These are phyloP conservation scores for Desmophyllum pertusum DNA, from an alignment of 92 coral and sea anemone species.

Conservation along the genomic window DNA sequence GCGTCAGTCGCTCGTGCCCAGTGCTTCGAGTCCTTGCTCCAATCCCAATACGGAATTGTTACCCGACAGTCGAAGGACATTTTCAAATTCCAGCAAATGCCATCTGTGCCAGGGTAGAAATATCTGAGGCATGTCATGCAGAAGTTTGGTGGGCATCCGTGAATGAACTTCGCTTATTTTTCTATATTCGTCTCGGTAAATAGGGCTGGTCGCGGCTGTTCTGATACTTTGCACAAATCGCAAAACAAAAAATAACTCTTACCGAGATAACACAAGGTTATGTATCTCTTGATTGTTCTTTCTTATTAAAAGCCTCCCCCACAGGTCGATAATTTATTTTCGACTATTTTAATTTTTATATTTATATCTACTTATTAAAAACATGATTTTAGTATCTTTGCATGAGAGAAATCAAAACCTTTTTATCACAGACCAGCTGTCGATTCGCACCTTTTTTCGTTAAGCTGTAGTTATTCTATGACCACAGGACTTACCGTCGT, in stretches of 20 bases:
- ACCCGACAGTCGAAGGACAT: conserved; percentile 81
- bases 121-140: conserved; percentile 70
- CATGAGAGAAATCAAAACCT: no score
- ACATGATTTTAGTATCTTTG: no score
- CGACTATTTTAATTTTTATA: no score
- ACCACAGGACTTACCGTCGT: no score
- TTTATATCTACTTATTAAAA: no score
- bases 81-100: conserved; percentile 68
- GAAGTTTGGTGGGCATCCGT: conserved; percentile 44
- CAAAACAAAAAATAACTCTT: not conserved
- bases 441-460: no score
- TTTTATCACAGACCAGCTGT: no score
- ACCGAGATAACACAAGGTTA: not conserved
- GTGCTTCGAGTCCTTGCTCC: conserved; percentile 61
- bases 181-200: conserved; percentile 69
- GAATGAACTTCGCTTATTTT: conserved; percentile 59
- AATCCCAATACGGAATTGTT: conserved; percentile 82
- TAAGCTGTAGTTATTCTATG: no score
- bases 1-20: conserved; percentile 28
- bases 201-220: conserved; percentile 69
- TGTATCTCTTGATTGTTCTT: not conserved
- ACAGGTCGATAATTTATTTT: no score
- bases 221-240: conserved; percentile 60
- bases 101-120: conserved; percentile 92
- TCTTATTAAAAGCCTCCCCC: no score